Base-by-base conservation (phyloP, 2,113 vertebrate genomes). In the Megalops atlanticus region DNA sequence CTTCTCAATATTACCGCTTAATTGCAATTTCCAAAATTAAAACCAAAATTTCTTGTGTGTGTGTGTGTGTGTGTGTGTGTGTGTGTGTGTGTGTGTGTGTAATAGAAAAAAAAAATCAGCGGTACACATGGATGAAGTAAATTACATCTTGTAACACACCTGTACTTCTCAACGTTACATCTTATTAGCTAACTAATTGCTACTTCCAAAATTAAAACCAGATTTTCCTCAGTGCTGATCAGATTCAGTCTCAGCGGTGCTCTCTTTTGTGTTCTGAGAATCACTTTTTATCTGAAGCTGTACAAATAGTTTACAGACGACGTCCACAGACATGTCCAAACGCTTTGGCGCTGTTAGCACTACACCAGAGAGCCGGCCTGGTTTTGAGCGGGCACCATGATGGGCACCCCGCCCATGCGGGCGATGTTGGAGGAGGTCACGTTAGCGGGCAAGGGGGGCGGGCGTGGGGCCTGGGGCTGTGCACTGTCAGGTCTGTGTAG, bases 361-460 rank as follows among this genome's bases (percentile, higher is more conserved):
- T 93, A 98, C 85, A 98, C 97, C 47, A 98, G 92, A 72, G 96
- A 98, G 0, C 96, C 96, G 0, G 95, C 94, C 83, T 97, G 96
- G 87, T 92, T 96, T 85, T 96, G 96, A 24, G 96, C 93, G 0
- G 96, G 96, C 80, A 96, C 95, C 96, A 97, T 96, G 27, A 98
- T 94, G 0, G 95, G 95, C 68, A 97, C 92, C 0, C 94, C 96
- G 21, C 96, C 96, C 95, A 96, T 96, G 49, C 95, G 94, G 81
- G 85, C 74, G 72, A 97, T 93, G 81, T 95, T 91, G 45, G 95
- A 93, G 76, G 93, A 80, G 0, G 93, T 92, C 78, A 95, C 78
- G 0, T 86, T 86, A 16, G 84, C 81, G 69, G 91, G 83, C 82
- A 91, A 14, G 52, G 86, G 39, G 0, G 85, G 41, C 86, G 4